Conservation (phyloP, 1,140 invertebrate species). For the Eupeodes corollae region DNA sequence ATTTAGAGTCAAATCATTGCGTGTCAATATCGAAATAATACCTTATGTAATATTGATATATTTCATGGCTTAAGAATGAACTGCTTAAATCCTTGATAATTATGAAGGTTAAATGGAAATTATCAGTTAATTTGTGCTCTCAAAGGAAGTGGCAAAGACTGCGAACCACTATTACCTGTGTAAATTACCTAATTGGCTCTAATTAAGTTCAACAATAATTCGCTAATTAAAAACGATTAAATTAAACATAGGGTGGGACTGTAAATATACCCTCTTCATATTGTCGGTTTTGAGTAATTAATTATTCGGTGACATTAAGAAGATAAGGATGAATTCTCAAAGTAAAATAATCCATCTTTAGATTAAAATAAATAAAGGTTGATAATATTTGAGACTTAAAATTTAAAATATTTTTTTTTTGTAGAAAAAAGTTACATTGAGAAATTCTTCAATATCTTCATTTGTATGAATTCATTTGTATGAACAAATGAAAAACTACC, state of each 20-base stretch:
- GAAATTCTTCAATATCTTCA: too few relatives aligned
- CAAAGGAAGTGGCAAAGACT: not conserved
- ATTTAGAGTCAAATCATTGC: not conserved
- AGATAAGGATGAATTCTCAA: too few relatives aligned
- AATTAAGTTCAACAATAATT: not conserved
- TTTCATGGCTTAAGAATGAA: not conserved
- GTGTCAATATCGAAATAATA: not conserved
- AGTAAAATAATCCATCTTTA: too few relatives aligned
- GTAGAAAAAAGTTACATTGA: too few relatives aligned
- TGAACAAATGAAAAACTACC: too few relatives aligned
- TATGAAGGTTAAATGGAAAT: not conserved
- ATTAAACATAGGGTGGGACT: not conserved
- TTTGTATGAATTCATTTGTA: too few relatives aligned
- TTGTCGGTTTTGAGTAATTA: too few relatives aligned
- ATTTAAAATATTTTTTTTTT: too few relatives aligned
- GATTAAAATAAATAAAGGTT: too few relatives aligned
- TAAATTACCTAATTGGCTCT: not conserved
- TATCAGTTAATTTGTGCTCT: not conserved
- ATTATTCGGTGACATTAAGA: too few relatives aligned
- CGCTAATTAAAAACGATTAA: not conserved
- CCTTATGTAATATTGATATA: not conserved
- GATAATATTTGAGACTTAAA: too few relatives aligned
- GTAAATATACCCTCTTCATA: not conserved
- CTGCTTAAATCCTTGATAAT: not conserved
- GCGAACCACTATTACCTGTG: not conserved